These are phyloP conservation scores for Falco rusticolus DNA, from an alignment of 2,797 vertebrate genomes.

Conservation along the genomic window DNA sequence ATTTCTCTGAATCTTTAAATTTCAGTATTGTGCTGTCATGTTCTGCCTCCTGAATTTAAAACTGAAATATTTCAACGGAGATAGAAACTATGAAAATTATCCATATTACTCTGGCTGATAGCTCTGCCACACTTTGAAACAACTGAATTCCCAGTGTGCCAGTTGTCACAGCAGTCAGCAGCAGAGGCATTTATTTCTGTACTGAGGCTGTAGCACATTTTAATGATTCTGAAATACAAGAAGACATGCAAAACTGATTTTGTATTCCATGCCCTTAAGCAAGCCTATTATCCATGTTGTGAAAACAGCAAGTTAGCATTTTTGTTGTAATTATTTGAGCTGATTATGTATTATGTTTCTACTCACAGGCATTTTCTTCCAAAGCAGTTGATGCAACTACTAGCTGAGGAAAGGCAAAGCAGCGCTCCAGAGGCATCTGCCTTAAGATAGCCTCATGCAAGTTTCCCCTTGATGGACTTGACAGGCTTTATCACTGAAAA, in stretches of 20 bases:
- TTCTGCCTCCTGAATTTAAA: background rate
- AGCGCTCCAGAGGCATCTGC: conserved; percentile 6
- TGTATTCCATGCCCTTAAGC: conserved; percentile 49
- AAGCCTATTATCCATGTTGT: conserved; percentile 64
- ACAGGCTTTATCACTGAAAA: background rate
- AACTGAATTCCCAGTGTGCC: background rate
- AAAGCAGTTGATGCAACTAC: conserved; percentile 61
- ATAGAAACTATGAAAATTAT: background rate
- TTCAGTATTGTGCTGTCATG: background rate
- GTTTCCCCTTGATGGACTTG: conserved; percentile 1
- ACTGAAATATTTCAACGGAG: conserved; percentile 7
- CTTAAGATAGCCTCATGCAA: background rate
- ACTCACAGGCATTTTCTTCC: conserved; percentile 60
- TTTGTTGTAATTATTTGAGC: conserved; percentile 70
- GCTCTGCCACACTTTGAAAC: background rate
- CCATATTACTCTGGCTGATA: conserved; percentile 3
- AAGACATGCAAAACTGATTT: conserved; percentile 36
- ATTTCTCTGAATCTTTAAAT: background rate
- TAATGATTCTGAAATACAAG: conserved; percentile 48
- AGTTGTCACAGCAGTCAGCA: conserved; percentile 32
- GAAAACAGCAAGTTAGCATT: conserved; percentile 70
- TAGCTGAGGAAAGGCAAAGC: conserved; percentile 46
- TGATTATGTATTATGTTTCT: conserved; percentile 65
- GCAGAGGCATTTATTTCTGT: conserved; percentile 25
- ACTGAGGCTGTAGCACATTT: background rate